phyloP scores from a whole-genome alignment of 2,797 vertebrate species.

The Pseudochromis fuscus region DNA sequence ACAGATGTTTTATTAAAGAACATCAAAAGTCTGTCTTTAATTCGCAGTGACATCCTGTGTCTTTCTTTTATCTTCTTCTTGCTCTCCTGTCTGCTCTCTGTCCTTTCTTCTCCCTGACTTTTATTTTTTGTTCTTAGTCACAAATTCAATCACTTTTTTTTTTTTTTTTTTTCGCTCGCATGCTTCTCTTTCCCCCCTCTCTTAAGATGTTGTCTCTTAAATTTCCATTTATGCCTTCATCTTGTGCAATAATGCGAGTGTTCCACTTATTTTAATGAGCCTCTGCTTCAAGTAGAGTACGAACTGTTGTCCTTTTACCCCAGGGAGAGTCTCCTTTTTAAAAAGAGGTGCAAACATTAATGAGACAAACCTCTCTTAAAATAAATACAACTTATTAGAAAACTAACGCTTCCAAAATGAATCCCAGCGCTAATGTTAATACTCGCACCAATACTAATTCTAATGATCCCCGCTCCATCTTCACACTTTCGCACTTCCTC shows the following conservation, averaged over 20 bases:
- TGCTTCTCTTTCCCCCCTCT: background rate
- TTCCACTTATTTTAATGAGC: conserved; percentile 70
- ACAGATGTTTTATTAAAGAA: conserved; percentile 58
- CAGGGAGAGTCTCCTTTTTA: conserved; percentile 28
- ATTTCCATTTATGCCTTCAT: conserved; percentile 50
- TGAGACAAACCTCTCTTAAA: conserved; percentile 61
- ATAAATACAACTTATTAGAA: conserved; percentile 64
- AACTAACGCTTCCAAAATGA: conserved; percentile 50
- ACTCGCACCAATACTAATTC: conserved; percentile 53
- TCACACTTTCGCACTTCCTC: conserved; percentile 26
- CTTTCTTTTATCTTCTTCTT: conserved; percentile 45
- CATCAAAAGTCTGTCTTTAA: conserved; percentile 57
- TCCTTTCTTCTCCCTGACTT: conserved; percentile 26
- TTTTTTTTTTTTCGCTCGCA: background rate
- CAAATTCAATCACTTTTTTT: conserved; percentile 12
- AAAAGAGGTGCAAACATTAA: conserved; percentile 64
- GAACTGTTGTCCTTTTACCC: conserved; percentile 67
- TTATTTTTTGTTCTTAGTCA: conserved; percentile 13
- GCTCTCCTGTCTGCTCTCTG: conserved; percentile 49
- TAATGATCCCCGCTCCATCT: conserved; percentile 29
- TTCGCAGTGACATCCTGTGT: conserved; percentile 34
- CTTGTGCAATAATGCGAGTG: conserved; percentile 55
- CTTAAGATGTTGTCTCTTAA: conserved; percentile 29
- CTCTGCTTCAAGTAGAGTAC: conserved; percentile 45
- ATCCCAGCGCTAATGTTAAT: conserved; percentile 44